Conservation (phyloP, 2,888 invertebrate genomes). For the Amphipyra tragopoginis region DNA sequence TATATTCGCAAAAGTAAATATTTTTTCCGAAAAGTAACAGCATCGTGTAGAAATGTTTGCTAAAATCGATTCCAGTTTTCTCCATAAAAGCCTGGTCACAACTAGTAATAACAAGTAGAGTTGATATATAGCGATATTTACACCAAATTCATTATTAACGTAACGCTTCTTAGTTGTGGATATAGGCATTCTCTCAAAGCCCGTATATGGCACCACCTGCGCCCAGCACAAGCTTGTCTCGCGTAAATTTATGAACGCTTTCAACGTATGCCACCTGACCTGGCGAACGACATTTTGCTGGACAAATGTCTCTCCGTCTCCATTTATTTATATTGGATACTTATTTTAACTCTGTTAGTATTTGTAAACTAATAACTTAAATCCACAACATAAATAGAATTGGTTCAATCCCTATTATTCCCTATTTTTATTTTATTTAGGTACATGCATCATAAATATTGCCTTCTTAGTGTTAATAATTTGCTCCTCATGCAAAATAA, state of each 20-base stretch:
- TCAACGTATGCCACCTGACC: conserved; percentile 88
- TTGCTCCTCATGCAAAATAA: conserved; percentile 3
- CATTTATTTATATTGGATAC: conserved; percentile 82
- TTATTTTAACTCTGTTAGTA: conserved; percentile 65
- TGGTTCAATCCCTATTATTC: background rate
- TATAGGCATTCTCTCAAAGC: conserved; percentile 71
- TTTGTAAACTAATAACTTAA: conserved; percentile 33
- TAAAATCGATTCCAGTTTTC: conserved; percentile 31
- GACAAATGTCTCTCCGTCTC: conserved; percentile 81
- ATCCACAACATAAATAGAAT: background rate
- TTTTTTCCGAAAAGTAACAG: conserved; percentile 53
- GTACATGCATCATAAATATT: no score
- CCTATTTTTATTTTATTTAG: background rate
- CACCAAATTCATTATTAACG: conserved; percentile 61
- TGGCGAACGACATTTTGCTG: conserved; percentile 81
- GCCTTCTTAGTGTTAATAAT: no score
- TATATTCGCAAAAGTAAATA: conserved; percentile 65
- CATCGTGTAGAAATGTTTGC: conserved; percentile 33
- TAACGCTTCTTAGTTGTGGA: conserved; percentile 66
- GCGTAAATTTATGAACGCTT: conserved; percentile 88
- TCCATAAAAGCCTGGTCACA: no score
- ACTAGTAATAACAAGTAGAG: conserved; percentile 33
- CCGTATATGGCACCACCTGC: conserved; percentile 80
- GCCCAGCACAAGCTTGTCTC: conserved; percentile 78
- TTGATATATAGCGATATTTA: conserved; percentile 43